Percentiles rank a stretch among this genome's conserved stretches.
Conservation (phyloP, 2,113 vertebrate species). For the Silurus glanis region DNA sequence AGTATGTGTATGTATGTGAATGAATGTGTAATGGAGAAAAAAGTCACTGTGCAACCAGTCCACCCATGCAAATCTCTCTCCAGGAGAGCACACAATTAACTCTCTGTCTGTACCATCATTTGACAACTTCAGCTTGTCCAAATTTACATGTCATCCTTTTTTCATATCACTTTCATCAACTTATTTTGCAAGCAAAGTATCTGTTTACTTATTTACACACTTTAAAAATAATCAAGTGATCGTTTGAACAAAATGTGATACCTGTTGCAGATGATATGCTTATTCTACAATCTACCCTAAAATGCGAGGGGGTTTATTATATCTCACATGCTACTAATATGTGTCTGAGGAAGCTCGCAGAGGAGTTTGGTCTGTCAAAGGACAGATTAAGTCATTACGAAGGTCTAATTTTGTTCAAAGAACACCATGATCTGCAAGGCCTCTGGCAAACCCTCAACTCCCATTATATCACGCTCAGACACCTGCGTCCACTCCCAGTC, state of each 20-base stretch:
- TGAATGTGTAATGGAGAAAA: slow-evolving; percentile 30
- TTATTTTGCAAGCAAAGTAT: slow-evolving; percentile 26
- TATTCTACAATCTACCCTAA: background rate
- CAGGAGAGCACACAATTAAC: slow-evolving; percentile 57
- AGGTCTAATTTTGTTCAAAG: slow-evolving; percentile 29
- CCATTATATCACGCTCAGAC: slow-evolving; percentile 47
- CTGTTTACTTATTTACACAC: slow-evolving; percentile 16
- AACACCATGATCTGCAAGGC: slow-evolving; percentile 18
- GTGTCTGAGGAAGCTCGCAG: background rate
- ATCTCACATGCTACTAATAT: background rate
- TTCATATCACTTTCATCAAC: slow-evolving; percentile 42
- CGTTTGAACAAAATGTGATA: background rate
- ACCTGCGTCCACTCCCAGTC: slow-evolving; percentile 48
- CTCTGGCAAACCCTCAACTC: slow-evolving; percentile 38
- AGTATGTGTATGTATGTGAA: slow-evolving; percentile 55
- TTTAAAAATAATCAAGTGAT: background rate
- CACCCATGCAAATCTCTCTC: slow-evolving; percentile 57
- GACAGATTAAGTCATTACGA: background rate
- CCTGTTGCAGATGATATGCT: background rate
- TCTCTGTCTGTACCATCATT: slow-evolving; percentile 49
- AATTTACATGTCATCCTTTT: slow-evolving; percentile 51
- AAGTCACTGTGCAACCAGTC: slow-evolving; percentile 51
- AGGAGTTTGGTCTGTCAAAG: background rate
- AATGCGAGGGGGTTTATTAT: background rate
- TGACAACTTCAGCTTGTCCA: slow-evolving; percentile 14